phyloP scores from a whole-genome alignment of 2,797 vertebrate genomes.

The Antrozous pallidus region DNA sequence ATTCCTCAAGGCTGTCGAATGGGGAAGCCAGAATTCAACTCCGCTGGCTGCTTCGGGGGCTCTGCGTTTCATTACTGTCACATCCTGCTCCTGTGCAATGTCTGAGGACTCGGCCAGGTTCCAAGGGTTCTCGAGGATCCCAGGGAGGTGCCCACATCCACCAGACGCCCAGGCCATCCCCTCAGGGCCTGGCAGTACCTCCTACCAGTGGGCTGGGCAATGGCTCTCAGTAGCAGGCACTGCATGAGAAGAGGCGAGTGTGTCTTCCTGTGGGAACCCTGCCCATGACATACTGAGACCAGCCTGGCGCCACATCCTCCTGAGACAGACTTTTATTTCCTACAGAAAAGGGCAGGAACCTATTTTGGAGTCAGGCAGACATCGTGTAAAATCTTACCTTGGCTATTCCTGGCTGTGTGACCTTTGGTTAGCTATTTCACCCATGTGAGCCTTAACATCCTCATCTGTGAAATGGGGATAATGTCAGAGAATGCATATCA shows the following conservation, averaged over 20 bases:
- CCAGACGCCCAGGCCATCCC: neutral
- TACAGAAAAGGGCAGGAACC: neutral
- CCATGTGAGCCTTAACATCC: neutral
- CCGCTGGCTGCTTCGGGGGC: fast-evolving
- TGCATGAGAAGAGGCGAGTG: neutral
- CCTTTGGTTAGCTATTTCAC: neutral
- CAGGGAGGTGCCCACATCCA: neutral
- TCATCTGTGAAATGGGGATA: neutral
- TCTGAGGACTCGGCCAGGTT: neutral
- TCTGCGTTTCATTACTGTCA: neutral
- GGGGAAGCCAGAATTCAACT: neutral
- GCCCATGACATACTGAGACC: neutral
- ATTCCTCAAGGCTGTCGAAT: neutral
- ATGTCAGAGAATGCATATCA: neutral
- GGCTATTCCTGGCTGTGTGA: neutral
- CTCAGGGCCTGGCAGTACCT: neutral
- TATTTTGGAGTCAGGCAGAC: neutral
- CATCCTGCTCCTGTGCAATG: neutral
- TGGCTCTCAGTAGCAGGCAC: neutral
- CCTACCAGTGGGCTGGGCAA: neutral
- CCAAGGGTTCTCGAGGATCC: neutral
- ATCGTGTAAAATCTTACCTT: neutral
- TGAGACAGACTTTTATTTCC: neutral
- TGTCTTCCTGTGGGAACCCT: neutral
- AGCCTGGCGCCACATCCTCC: neutral